phyloP scores from a whole-genome alignment of 2,888 invertebrate genomes.

The Griposia aprilina region DNA sequence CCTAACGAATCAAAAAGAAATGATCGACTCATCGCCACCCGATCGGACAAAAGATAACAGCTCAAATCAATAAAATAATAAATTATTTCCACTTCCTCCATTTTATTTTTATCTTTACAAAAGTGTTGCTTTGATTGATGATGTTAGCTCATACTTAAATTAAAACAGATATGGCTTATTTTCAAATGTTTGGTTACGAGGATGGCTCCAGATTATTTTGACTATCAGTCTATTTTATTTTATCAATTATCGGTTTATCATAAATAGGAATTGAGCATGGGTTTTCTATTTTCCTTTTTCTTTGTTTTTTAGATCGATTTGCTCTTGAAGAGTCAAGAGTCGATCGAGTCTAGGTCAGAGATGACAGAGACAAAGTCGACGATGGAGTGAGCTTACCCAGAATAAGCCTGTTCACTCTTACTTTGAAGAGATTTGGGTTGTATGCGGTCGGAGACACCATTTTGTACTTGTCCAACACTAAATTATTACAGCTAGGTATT shows the following conservation, averaged over 20 bases:
- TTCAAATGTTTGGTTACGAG: constrained; percentile 58
- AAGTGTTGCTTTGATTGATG: constrained; percentile 89
- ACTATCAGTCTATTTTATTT: constrained; percentile 47
- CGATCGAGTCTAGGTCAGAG: too few species aligned
- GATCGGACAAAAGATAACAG: constrained; percentile 88
- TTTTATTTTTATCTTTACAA: constrained; percentile 84
- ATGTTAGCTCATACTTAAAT: constrained; percentile 72
- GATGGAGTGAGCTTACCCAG: too few species aligned
- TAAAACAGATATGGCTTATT: constrained; percentile 66
- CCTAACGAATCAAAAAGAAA: constrained; percentile 80
- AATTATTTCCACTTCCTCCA: constrained; percentile 86
- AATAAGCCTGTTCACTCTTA: too few species aligned
- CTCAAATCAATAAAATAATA: constrained; percentile 89
- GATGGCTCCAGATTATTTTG: constrained; percentile 36
- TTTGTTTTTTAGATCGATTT: too few species aligned
- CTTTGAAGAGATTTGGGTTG: too few species aligned
- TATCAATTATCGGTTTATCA: not conserved
- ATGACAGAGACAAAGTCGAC: too few species aligned
- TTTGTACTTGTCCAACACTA: not conserved
- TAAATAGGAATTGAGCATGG: not conserved
- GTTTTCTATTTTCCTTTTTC: not conserved
- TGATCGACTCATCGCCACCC: constrained; percentile 80
- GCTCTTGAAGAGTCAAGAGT: too few species aligned
- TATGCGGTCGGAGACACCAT: too few species aligned
- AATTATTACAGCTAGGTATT: not conserved